Base-by-base conservation (phyloP, 2,888 invertebrate genomes). In the Caradrina kadenii region DNA sequence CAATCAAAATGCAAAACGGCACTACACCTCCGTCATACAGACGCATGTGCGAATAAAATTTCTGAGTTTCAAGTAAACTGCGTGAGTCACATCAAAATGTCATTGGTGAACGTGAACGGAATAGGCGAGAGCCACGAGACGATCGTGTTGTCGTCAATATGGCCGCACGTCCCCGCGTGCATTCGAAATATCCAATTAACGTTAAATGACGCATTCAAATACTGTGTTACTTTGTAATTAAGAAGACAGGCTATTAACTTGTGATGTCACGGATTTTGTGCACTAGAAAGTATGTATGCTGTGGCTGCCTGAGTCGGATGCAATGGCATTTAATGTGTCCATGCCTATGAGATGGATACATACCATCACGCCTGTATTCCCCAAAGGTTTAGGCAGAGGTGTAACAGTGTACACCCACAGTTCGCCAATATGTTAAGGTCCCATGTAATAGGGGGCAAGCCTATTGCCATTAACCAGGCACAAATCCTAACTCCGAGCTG, bases 41-140 rank as follows among this genome's bases (percentile, higher is more conserved):
- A 77, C 68, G 60, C 54, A 56, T 64, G 42, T 26, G 48, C 48
- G 82, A 61, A 74, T 66, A 72, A 81, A 84, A 87, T 85, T 87
- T 85, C 82, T 83, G 79, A 68, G 82, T 73, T 77, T 88, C 70
- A 82, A 86, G 89, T 88, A 88, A 87, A 83, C 73, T 77, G 66
- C 62, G 76, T 85, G 86, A 87, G 77, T 87, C 89, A 88, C 81
- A 78, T 67, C 73, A 68, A 85, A 77, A 81, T 82, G 84, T 79
- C 82, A 84, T 71, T 65, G 68, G 71, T 59, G 53, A 66, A 88
- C 87, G 87, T 87, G 89, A 58, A 79, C 60, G 45, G 87, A 84
- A 87, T 85, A 60, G 62, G 82, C 68, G 68, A 48, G 59, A 73
- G 35, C 35, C 55, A 69, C 65, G 60, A 74, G 68, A 64, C 62